phyloP scores from a whole-genome alignment of 2,888 invertebrate species.

The Encarsia formosa region DNA sequence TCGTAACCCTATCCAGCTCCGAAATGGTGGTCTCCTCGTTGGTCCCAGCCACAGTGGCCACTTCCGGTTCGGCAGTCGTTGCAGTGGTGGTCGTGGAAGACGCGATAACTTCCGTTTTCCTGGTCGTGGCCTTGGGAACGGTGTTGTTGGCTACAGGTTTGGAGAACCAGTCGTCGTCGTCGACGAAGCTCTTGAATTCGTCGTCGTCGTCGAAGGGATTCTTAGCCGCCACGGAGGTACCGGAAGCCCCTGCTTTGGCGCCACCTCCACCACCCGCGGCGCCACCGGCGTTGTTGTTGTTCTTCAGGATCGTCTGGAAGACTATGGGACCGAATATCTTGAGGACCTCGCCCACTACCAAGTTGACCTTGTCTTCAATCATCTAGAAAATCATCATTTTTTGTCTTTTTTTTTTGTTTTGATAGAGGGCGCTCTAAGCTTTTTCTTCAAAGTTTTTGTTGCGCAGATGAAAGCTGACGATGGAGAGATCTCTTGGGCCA shows the following conservation, averaged over 20 bases:
- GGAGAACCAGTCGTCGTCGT: constrained; percentile 25
- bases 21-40: too few relatives aligned
- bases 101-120: constrained; percentile 5
- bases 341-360: constrained; percentile 68
- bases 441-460: constrained; percentile 20
- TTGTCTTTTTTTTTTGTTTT: background rate
- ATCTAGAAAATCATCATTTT: constrained; percentile 53
- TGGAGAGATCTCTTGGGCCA: background rate
- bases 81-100: constrained; percentile 27
- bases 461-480: constrained; percentile 1
- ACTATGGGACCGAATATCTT: constrained; percentile 73
- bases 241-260: constrained; percentile 24
- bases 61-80: too few relatives aligned
- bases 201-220: constrained; percentile 51
- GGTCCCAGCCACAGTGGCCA: too few relatives aligned
- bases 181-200: constrained; percentile 49
- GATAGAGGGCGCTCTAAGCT: background rate
- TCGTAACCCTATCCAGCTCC: too few relatives aligned
- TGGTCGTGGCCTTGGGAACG: constrained; percentile 37
- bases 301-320: constrained; percentile 60
- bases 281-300: constrained; percentile 46
- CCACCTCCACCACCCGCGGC: constrained; percentile 32
- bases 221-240: constrained; percentile 47
- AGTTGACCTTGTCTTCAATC: constrained; percentile 73
- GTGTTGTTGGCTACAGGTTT: constrained; percentile 36